Evolutionary conservation across 2,888 invertebrate species (phyloP), one percentile per base, ranked within the genome.

Genomic region (Saturnia japonica): DNA sequence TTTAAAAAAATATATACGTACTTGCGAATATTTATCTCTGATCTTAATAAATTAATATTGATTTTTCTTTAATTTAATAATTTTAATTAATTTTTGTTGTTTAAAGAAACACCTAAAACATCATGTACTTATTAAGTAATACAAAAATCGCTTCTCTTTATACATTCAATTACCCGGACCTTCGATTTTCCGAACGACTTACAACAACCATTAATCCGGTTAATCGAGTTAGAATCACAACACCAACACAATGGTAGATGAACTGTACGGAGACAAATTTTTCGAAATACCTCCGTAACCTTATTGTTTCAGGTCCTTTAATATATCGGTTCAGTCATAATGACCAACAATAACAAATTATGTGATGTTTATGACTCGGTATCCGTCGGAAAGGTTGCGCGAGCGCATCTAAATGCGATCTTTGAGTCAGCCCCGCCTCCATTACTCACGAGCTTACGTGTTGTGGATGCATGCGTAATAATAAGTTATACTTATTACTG

Each of bases 401-500:
- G 64, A 67, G 74, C 76, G 76, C 77, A 81, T 76, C 80, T 82
- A 80, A 79, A 73, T 79, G 73, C 68, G 79, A 79, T 77, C 80
- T 79, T 81, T 80, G 79, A 81, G 71, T 81, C 81, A 80, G 74
- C 67, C 67, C 66, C 71, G 14, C 42, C 47, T 47, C 60, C 69
- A 74, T 77, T 78, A 75, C 64, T 70, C 72, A 72, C 40, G 34
- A 22, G 54, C 68, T 69, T 67, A 72, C 72, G 69, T 64, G 60
- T 43, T 51, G 25, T 62, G 57, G n/a, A 54, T 69, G 72, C 68
- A 66, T 72, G 70, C 68, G 67, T 51, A 69, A 69, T 69, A 64
- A 68, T 28, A 40, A 45, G 51, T 68, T 69, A 57, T 60, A 69
- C 45, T 67, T 68, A 70, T 70, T 69, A 70, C 34, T 67, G 40